Evolutionary conservation across 2,113 vertebrate species (phyloP).

Genomic region (Albula goreensis): DNA sequence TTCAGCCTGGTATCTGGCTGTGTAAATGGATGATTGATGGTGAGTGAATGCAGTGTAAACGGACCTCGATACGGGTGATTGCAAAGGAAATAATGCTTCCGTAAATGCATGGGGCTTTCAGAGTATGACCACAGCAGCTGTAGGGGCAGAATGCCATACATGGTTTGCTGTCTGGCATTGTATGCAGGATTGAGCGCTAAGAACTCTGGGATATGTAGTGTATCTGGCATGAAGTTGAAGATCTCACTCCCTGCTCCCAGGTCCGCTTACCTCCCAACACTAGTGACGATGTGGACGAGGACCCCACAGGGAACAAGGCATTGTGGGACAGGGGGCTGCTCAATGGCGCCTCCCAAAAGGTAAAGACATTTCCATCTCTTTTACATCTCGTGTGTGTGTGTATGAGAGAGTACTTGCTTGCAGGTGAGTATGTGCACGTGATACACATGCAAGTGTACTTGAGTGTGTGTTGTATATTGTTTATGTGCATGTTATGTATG

Average conservation of each 20-base stretch:
- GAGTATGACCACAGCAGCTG: neutral
- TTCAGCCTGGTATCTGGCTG: neutral
- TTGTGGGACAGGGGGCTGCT: slow-evolving; percentile 96
- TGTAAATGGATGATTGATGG: no score
- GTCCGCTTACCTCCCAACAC: slow-evolving; percentile 94
- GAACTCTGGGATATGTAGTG: slow-evolving; percentile 1
- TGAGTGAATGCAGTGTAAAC: no score
- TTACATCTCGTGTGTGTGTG: neutral
- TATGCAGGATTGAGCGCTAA: neutral
- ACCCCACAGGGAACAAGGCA: slow-evolving; percentile 97
- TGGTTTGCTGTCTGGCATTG: neutral
- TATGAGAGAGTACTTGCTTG: no score
- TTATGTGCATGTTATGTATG: no score
- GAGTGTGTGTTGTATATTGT: no score
- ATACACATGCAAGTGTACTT: no score
- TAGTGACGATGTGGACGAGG: slow-evolving; percentile 96
- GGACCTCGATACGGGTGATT: neutral
- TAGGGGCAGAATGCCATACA: neutral
- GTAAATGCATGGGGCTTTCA: neutral
- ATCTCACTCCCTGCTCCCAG: slow-evolving; percentile 54
- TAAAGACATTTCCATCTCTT: slow-evolving; percentile 49
- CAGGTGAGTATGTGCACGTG: no score
- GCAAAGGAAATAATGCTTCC: neutral
- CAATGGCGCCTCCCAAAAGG: slow-evolving; percentile 97
- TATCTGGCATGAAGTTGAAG: neutral